phyloP scores from a whole-genome alignment of 1,140 invertebrate species.

The Trissolcus basalis region DNA sequence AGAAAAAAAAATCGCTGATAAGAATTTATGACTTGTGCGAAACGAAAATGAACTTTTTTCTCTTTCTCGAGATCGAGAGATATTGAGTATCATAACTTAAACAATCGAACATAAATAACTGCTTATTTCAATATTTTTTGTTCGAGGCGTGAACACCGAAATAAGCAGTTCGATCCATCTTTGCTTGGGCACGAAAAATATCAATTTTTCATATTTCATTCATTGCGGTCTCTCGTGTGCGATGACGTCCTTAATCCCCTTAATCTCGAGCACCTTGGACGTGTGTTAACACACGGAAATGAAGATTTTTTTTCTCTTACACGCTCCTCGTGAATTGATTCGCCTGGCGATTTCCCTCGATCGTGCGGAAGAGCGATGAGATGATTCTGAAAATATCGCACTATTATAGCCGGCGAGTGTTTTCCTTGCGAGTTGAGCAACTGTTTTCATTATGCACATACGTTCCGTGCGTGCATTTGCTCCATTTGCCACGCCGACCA shows the following conservation, averaged over 20 bases:
- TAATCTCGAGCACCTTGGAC: conserved; percentile 20
- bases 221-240: conserved; percentile 5
- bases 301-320: conserved; percentile 18
- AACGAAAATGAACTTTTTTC: no score
- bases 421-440: conserved; percentile 51
- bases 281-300: conserved; percentile 12
- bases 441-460: conserved; percentile 59
- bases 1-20: no score
- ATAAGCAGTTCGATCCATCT: conserved; percentile 3
- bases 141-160: not conserved
- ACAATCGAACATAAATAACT: not conserved
- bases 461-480: conserved; percentile 59
- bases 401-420: conserved; percentile 50
- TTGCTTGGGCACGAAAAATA: conserved; percentile 13
- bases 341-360: conserved; percentile 19
- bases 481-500: conserved; percentile 58
- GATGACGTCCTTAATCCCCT: conserved; percentile 28
- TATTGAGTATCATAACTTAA: no score
- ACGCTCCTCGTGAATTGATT: conserved; percentile 11
- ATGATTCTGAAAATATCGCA: conserved; percentile 39
- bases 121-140: conserved; percentile 17
- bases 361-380: conserved; percentile 31
- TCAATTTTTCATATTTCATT: conserved; percentile 43
- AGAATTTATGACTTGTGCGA: no score
- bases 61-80: no score